Evolutionary conservation across 2,797 vertebrate species (phyloP), one percentile per base, ranked within the genome.

Genomic region (Lophotriccus pileatus): DNA sequence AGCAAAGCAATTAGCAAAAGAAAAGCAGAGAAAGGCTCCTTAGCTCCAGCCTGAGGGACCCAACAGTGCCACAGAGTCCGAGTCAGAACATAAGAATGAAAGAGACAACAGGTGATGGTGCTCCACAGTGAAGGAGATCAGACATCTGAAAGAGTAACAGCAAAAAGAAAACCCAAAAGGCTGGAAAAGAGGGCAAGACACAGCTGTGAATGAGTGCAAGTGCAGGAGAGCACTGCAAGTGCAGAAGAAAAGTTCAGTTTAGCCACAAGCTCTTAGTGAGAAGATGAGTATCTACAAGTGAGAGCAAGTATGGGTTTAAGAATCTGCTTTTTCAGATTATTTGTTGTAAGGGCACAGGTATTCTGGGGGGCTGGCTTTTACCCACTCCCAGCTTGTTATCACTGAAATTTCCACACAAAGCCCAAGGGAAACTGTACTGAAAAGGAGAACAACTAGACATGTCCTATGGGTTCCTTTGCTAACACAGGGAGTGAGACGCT

Each of bases 1-100:
- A 66, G 19, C 36, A 36, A 89, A 79, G 36, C 7, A 83, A 60
- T 39, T 22, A 59, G n/a, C 20, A 59, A 90, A 53, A 84, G 30
- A 11, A 69, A 67, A 81, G 27, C 1, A 9, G 66, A 60, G 46
- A 25, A 83, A 55, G 36, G 59, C 32, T 87, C 43, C 50, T 67
- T 62, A 25, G 50, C 49, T 80, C 20, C 73, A 76, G 39, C 11
- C 27, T 66, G 43, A 39, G 59, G 19, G 46, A 47, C 17, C 22
- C 3, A 9, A 14, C 19, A 50, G 22, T 30, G 58, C 21, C 62
- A 30, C 13, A 0, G 1, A 68, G 34, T 44, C 10, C 16, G 0
- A 24, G 24, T 8, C n/a, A 74, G 72, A 58, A 37, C 1, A 1
- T 10, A 19, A 17, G 32, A 60, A 52, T 7, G 2, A 28, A 41